Evolutionary conservation across 92 coral and sea anemone species (phyloP), one percentile per base, ranked within the genome.

Genomic region (Bergia sp.): DNA sequence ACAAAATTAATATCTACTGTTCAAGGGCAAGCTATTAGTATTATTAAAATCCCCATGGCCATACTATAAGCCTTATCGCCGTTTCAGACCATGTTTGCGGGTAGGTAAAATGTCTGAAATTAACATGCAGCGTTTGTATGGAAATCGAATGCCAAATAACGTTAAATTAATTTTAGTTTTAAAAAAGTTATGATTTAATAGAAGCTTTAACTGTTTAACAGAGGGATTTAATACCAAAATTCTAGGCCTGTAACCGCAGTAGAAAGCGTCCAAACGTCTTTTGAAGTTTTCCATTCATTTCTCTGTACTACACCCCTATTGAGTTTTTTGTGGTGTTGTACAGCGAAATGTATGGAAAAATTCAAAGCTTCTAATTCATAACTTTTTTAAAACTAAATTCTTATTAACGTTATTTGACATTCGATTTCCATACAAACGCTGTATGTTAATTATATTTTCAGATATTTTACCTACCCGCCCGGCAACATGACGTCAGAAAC

Each of bases 1-100:
- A 55, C 84, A 80, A 80, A n/a, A 44, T 44, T 86, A 47, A 86
- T 47, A 73, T 73, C 81, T 86, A n/a, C 39, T 75, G 45, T 76
- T 86, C 89, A 86, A 86, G 29, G 39, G 39, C 89, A 86, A 50
- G 83, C 81, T 69, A 86, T 86, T 74, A 86, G 89, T 86, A 86
- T 75, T 86, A 86, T 86, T 75, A 86, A 86, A 76, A 86, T 75
- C 74, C 89, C 69, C 89, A 86, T 86, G 89, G 73, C 89, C 73
- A 86, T 39, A 15, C 73, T 64, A 55, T 55, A 55, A 55, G 64
- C 64, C 64, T 55, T 55, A 55, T 55, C 64, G 64, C 64, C 64
- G 15, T 55, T 55, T 55, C 64, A 55, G 64, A 55, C 64, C 64
- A 55, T 55, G 64, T 55, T 55, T 55, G 64, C 64, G 64, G 64